Evolutionary conservation across 2,113 vertebrate genomes (phyloP), one percentile per base, ranked within the genome.

Genomic region (Brachionichthys hirsutus): DNA sequence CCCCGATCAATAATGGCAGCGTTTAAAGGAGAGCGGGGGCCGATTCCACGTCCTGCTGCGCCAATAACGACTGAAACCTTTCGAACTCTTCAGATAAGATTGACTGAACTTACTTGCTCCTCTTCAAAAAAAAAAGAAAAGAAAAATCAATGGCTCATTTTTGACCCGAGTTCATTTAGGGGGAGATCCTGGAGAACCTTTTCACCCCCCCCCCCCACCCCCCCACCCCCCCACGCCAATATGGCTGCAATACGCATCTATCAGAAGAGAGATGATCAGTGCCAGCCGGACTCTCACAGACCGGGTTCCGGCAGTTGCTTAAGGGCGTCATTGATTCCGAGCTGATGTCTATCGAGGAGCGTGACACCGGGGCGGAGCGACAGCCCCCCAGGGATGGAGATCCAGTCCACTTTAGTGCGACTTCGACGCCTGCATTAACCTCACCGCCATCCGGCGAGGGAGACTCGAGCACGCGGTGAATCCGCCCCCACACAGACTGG

Each of bases 131-230:
- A 30, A 30, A 30, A 30, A 30, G 6, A 30, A 30, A 30, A 30
- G 6, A 55, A 46, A 57, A 64, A 54, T 75, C 53, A 62, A 53
- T 53, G 34, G 55, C 35, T 75, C 49, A 53, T 70, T 54, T 41
- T 41, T 67, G 58, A 67, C 30, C n/a, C 7, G 12, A 59, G 43
- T 45, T 24, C 12, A 64, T 43, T 14, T 9, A 38, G 36, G 9
- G 36, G 36, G 9, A 12, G 19, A 12, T 45, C 43, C 36, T 24
- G 35, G 10, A 7, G 4, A 3, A 22, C 10, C 17, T 13, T 13
- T 11, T 12, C 5, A 35, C 9, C 9, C 9, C 34, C 12, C 12
- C 38, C 12, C 12, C 38, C 11, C 38, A 40, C 12, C 38, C n/a
- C 9, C 9, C 9, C 34, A 11, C 12, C 38, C 12, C 12, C 38